Percentiles rank a stretch among this genome's conserved stretches.
Evolutionary conservation across 2,113 vertebrate species (phyloP).

Genomic region (Sterna hirundo): DNA sequence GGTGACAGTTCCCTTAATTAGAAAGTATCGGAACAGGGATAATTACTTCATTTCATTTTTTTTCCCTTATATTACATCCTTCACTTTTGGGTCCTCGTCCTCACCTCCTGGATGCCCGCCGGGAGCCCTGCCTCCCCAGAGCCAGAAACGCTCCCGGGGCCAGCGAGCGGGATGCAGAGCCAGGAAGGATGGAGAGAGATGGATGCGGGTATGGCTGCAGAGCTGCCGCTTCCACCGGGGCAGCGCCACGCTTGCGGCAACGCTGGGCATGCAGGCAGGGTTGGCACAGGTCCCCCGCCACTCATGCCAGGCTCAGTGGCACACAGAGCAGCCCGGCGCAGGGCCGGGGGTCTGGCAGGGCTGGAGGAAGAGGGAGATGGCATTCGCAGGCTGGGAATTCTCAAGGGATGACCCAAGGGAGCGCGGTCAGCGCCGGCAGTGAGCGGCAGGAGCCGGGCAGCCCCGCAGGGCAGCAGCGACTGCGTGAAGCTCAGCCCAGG

Average conservation of each 20-base stretch:
- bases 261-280: neutral
- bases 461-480: neutral
- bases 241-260: neutral
- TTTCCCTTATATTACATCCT: neutral
- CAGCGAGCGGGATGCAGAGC: fast-evolving
- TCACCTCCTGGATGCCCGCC: neutral
- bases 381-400: neutral
- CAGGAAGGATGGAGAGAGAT: neutral
- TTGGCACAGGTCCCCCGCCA: neutral
- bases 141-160: neutral
- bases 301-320: fast-evolving
- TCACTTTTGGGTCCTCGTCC: neutral
- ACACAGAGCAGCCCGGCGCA: fast-evolving
- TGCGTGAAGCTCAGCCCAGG: neutral
- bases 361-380: neutral
- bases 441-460: neutral
- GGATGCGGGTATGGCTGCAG: neutral
- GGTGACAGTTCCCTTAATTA: conserved; percentile 59
- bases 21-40: conserved; percentile 24
- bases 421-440: neutral
- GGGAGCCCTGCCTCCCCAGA: neutral
- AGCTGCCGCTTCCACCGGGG: neutral
- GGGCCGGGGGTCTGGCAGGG: neutral
- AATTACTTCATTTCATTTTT: conserved; percentile 32
- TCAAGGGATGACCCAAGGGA: neutral